Conservation (phyloP, 1,140 invertebrate genomes). For the Phymorhynchus buccinoides region DNA sequence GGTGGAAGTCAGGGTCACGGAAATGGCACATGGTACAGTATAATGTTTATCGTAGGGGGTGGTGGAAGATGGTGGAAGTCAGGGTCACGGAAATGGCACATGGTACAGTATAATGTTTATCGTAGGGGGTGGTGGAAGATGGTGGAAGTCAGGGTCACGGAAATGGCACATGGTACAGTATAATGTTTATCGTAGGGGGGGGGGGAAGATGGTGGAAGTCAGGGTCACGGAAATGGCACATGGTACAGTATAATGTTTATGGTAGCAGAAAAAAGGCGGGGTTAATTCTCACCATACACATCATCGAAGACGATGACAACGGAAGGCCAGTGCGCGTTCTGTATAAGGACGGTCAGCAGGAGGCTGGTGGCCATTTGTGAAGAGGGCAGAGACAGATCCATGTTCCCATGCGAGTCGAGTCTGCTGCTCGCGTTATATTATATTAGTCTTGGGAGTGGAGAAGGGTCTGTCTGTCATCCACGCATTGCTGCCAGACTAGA, state of each 20-base stretch:
- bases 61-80: too few species aligned
- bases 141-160: background rate
- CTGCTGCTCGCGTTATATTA: too few species aligned
- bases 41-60: too few species aligned
- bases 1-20: too few species aligned
- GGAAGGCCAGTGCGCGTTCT: background rate
- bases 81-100: too few species aligned
- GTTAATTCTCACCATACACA: background rate
- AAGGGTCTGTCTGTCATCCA: too few species aligned
- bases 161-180: background rate
- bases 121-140: background rate
- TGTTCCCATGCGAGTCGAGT: background rate
- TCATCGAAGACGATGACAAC: slow-evolving; percentile 1
- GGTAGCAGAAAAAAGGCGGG: background rate
- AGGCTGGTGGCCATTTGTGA: background rate
- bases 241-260: background rate
- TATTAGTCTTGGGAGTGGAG: too few species aligned
- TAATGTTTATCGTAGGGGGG: too few species aligned
- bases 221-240: background rate
- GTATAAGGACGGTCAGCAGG: background rate
- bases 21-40: too few species aligned
- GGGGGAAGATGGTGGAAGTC: background rate
- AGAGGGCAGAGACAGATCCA: background rate
- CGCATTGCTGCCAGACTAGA: too few species aligned
- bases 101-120: background rate